These are phyloP conservation scores for Ammospiza nelsoni DNA, from an alignment of 2,113 vertebrate genomes.

Conservation along the genomic window DNA sequence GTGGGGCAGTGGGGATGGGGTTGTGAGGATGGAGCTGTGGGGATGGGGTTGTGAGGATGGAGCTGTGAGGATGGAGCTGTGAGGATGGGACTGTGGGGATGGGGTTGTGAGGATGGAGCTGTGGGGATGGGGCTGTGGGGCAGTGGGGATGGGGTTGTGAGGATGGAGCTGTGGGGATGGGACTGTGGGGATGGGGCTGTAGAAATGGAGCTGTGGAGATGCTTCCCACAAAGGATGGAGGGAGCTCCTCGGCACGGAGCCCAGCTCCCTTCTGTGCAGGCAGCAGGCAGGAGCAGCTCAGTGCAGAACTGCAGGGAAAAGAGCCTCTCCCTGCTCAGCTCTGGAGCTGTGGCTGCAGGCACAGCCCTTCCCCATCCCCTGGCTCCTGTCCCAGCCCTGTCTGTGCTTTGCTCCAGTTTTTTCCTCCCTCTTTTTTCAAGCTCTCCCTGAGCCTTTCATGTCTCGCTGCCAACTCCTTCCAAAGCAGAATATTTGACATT, in stretches of 20 bases:
- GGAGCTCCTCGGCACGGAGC: not conserved
- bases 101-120: not conserved
- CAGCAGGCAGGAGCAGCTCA: slow-evolving; percentile 39
- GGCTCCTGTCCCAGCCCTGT: slow-evolving; percentile 41
- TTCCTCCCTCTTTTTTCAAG: not conserved
- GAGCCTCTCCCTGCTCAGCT: not conserved
- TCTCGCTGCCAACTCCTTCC: slow-evolving; percentile 39
- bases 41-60: too few relatives aligned
- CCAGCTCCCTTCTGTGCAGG: not conserved
- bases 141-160: too few relatives aligned
- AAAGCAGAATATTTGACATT: slow-evolving; percentile 61
- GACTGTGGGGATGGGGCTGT: too few relatives aligned
- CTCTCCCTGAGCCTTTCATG: slow-evolving; percentile 43
- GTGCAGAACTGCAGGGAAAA: not conserved
- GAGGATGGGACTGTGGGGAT: too few relatives aligned
- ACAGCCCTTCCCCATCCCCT: not conserved
- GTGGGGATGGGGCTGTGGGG: too few relatives aligned
- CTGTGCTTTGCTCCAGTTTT: slow-evolving; percentile 27
- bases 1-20: too few relatives aligned
- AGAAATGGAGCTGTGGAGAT: too few relatives aligned
- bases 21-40: too few relatives aligned
- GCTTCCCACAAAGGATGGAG: not conserved
- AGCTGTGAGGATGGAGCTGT: too few relatives aligned
- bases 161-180: too few relatives aligned
- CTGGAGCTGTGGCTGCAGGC: slow-evolving; percentile 5